Evolutionary conservation across 2,113 vertebrate genomes (phyloP).

Genomic region (Furnarius figulus): DNA sequence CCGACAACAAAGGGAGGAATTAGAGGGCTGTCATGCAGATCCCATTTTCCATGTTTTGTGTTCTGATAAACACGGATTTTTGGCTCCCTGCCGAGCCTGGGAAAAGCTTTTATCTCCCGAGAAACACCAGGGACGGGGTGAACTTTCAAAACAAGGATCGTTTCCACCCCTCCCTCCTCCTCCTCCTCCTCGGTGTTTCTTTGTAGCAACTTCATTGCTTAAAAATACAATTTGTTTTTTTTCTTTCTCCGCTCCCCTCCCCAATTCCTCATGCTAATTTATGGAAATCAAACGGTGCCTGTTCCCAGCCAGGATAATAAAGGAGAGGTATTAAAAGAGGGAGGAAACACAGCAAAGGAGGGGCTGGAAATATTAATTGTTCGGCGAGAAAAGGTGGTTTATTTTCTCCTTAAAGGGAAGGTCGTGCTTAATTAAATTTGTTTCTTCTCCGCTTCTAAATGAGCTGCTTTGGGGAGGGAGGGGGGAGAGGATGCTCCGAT

Average conservation of each 20-base stretch:
- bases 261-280: conserved; percentile 33
- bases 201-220: background rate
- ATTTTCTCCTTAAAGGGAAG: conserved; percentile 46
- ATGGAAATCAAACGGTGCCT: background rate
- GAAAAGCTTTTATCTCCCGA: background rate
- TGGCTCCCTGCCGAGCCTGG: background rate
- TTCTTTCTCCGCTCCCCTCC: too few species aligned
- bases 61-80: background rate
- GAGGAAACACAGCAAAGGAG: background rate
- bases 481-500: background rate
- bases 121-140: background rate
- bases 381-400: conserved; percentile 29
- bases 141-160: background rate
- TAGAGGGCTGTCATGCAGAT: background rate
- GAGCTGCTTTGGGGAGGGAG: background rate
- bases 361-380: conserved; percentile 61
- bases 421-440: conserved; percentile 72
- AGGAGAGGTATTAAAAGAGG: background rate
- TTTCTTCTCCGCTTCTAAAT: conserved; percentile 16
- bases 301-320: conserved; percentile 40
- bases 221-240: background rate
- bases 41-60: background rate
- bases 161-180: background rate
- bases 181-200: background rate
- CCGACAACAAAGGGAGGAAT: background rate